These are phyloP conservation scores for Herpailurus yagouaroundi DNA, from an alignment of 2,113 vertebrate genomes.

Conservation along the genomic window DNA sequence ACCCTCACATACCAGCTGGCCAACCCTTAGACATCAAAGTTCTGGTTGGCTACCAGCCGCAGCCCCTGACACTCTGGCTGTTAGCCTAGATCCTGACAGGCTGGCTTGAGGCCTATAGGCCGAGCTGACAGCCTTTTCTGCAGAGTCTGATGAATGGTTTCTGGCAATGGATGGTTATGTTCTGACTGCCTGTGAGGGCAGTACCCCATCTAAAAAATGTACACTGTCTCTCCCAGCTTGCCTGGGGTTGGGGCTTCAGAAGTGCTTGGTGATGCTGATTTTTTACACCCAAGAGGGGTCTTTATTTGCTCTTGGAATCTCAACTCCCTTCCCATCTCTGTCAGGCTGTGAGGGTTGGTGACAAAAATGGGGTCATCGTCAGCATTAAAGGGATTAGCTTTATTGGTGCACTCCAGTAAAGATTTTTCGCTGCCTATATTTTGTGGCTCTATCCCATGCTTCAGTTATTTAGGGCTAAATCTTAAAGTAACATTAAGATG, in stretches of 20 bases:
- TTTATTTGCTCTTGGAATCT: constrained; percentile 43
- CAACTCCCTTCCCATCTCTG: background rate
- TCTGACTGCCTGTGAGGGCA: constrained; percentile 81
- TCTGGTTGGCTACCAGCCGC: constrained; percentile 93
- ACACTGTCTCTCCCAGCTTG: constrained; percentile 56
- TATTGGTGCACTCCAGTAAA: background rate
- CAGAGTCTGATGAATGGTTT: constrained; percentile 91
- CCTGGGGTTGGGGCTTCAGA: constrained; percentile 45
- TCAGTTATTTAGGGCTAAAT: constrained; percentile 28
- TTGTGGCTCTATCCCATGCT: constrained; percentile 30
- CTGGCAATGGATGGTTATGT: constrained; percentile 87
- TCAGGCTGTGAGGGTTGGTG: background rate
- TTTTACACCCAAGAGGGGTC: constrained; percentile 53
- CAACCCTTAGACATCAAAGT: constrained; percentile 95
- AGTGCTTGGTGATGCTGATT: background rate
- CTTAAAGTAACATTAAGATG: constrained; percentile 51
- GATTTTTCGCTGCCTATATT: background rate
- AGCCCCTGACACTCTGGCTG: constrained; percentile 96
- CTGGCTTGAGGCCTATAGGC: constrained; percentile 91
- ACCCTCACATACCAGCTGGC: constrained; percentile 94
- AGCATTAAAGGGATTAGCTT: constrained; percentile 9
- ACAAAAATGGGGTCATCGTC: background rate
- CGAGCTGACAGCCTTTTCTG: constrained; percentile 91
- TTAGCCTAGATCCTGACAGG: constrained; percentile 91
- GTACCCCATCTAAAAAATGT: constrained; percentile 73